Percentiles rank a stretch among this genome's conserved stretches.
Evolutionary conservation across 2,797 vertebrate species (phyloP).

Genomic region (Pangasius larnaudii): DNA sequence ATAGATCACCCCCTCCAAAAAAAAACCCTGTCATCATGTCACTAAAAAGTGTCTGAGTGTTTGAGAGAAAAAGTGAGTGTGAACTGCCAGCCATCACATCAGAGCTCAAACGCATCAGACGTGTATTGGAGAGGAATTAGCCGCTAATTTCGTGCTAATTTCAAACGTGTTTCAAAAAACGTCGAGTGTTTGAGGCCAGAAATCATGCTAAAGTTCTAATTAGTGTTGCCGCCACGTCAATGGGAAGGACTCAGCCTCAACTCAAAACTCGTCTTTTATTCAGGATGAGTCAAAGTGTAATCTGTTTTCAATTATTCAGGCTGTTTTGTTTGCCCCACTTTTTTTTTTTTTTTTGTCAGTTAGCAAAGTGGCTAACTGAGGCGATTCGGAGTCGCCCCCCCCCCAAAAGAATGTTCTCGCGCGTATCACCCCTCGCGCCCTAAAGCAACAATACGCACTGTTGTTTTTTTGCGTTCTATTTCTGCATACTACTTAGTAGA

Average conservation of each 20-base stretch:
- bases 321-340: not conserved
- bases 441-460: not conserved
- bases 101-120: slow-evolving; percentile 3
- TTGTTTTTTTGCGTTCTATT: not conserved
- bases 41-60: slow-evolving; percentile 1
- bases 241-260: not conserved
- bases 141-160: slow-evolving; percentile 19
- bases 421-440: not conserved
- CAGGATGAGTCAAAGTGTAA: not conserved
- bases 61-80: not conserved
- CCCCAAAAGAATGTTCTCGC: not conserved
- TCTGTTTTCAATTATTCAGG: too few species aligned
- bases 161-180: slow-evolving; percentile 32
- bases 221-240: too few species aligned
- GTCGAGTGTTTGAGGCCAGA: slow-evolving; percentile 3
- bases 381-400: not conserved
- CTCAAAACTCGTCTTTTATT: not conserved
- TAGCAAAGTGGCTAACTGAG: slow-evolving; percentile 5
- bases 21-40: not conserved
- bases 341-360: not conserved
- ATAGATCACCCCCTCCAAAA: not conserved
- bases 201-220: not conserved
- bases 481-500: not conserved
- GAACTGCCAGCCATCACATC: not conserved
- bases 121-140: slow-evolving; percentile 49